A percentile compares a stretch with the other conserved stretches of the same genome.
phyloP scores from a whole-genome alignment of 1,140 invertebrate genomes.

The Epicauta chinensis region DNA sequence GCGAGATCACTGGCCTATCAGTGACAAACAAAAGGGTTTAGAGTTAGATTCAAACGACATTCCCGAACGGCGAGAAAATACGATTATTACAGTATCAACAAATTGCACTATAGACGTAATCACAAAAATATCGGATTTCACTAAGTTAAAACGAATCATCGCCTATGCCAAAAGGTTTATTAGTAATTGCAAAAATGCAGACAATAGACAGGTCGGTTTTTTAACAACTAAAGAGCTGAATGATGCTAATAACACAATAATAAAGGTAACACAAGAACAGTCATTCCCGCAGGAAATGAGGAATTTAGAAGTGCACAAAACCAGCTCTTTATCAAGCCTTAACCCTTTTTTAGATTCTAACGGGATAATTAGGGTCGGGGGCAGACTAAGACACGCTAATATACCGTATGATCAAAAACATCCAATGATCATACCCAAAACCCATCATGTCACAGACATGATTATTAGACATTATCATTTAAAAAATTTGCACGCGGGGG shows the following conservation, averaged over 20 bases:
- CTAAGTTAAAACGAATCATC: slow-evolving; percentile 5
- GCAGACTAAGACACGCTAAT: slow-evolving; percentile 3
- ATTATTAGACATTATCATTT: slow-evolving; percentile 31
- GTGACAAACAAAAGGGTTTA: too few relatives aligned
- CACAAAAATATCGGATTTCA: too few relatives aligned
- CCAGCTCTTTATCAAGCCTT: slow-evolving; percentile 8
- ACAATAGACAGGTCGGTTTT: background rate
- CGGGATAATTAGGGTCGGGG: slow-evolving; percentile 17
- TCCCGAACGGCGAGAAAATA: too few relatives aligned
- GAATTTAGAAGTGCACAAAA: slow-evolving; percentile 2
- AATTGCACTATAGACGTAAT: too few relatives aligned
- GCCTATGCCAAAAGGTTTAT: slow-evolving; percentile 8
- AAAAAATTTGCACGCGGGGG: slow-evolving; percentile 29
- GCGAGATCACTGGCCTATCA: too few relatives aligned
- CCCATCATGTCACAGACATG: slow-evolving; percentile 14
- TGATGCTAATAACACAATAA: background rate
- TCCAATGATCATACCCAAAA: slow-evolving; percentile 14
- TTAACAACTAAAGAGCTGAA: slow-evolving; percentile 9
- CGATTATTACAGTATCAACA: too few relatives aligned
- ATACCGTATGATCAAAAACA: slow-evolving; percentile 17
- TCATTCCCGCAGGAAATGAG: too few relatives aligned
- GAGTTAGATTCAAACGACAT: too few relatives aligned
- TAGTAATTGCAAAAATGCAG: background rate
- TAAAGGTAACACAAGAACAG: slow-evolving; percentile 7
- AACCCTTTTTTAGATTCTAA: slow-evolving; percentile 17